These are phyloP conservation scores for Allygus modestus DNA, from an alignment of 2,888 invertebrate genomes.

Conservation along the genomic window DNA sequence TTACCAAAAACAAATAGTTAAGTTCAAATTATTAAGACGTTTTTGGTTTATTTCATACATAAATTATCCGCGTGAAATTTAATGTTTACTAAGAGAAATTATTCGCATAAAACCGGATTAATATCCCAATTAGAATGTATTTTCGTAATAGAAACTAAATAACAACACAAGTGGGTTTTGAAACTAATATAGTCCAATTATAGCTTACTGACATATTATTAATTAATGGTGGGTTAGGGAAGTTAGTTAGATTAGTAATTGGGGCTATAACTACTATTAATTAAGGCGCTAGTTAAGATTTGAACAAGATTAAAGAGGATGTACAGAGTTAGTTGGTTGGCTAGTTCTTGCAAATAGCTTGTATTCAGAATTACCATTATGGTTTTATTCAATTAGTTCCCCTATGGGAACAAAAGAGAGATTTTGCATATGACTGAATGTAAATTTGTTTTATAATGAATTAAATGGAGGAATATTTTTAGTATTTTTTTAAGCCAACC, in stretches of 20 bases:
- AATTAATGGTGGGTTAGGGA: neutral
- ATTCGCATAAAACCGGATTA: too few species aligned
- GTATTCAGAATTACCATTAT: neutral
- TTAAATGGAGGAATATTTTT: too few species aligned
- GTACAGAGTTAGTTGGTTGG: neutral
- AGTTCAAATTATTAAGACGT: too few species aligned
- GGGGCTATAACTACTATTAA: neutral
- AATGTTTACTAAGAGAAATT: too few species aligned
- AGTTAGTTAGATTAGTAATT: neutral
- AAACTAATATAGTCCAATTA: neutral
- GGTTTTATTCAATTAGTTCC: neutral
- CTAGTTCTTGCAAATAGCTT: neutral
- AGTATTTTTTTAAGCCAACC: too few species aligned
- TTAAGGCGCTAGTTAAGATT: constrained; percentile 4
- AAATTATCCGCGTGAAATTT: too few species aligned
- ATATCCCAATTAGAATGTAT: too few species aligned
- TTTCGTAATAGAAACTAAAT: too few species aligned
- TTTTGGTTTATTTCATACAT: too few species aligned
- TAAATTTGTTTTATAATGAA: too few species aligned
- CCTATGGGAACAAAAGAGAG: neutral
- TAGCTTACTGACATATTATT: neutral
- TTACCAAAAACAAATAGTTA: too few species aligned
- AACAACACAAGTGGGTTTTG: neutral
- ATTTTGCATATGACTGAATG: too few species aligned
- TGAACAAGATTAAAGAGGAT: neutral